Conservation (phyloP, 2,113 vertebrate species). For the Paramormyrops kingsleyae region DNA sequence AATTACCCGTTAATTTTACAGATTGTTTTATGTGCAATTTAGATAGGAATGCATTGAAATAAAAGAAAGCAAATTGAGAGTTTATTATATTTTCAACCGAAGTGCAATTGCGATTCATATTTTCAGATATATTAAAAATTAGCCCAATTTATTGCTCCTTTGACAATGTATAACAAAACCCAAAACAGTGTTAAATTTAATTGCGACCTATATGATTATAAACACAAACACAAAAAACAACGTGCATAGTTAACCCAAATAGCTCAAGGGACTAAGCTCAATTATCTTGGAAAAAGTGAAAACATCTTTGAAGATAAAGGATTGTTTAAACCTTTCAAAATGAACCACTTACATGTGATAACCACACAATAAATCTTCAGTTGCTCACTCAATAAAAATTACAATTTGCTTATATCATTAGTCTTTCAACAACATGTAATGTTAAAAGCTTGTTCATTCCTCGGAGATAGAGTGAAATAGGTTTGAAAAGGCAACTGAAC, state of each 20-base stretch:
- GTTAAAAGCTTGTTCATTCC: constrained; percentile 32
- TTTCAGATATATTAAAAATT: constrained; percentile 46
- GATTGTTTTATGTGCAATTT: neutral
- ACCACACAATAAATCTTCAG: constrained; percentile 50
- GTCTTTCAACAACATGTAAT: constrained; percentile 52
- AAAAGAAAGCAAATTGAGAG: constrained; percentile 26
- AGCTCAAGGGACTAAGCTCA: constrained; percentile 60
- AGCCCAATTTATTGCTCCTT: constrained; percentile 57
- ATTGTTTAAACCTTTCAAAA: constrained; percentile 52
- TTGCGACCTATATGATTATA: constrained; percentile 67
- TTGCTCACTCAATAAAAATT: constrained; percentile 41
- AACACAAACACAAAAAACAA: constrained; percentile 4
- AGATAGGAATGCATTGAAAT: constrained; percentile 6
- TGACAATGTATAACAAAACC: constrained; percentile 60
- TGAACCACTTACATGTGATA: constrained; percentile 42
- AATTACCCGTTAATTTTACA: neutral
- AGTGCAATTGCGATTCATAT: constrained; percentile 39
- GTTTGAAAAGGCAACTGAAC: constrained; percentile 39
- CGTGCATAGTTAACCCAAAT: constrained; percentile 59
- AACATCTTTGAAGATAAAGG: constrained; percentile 50
- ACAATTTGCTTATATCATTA: constrained; percentile 45
- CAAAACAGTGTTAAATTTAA: constrained; percentile 63
- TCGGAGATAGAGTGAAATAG: constrained; percentile 28
- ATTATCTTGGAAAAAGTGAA: constrained; percentile 47
- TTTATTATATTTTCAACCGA: constrained; percentile 35